Conservation (phyloP, 1,140 invertebrate species). For the Leptinotarsa texana region DNA sequence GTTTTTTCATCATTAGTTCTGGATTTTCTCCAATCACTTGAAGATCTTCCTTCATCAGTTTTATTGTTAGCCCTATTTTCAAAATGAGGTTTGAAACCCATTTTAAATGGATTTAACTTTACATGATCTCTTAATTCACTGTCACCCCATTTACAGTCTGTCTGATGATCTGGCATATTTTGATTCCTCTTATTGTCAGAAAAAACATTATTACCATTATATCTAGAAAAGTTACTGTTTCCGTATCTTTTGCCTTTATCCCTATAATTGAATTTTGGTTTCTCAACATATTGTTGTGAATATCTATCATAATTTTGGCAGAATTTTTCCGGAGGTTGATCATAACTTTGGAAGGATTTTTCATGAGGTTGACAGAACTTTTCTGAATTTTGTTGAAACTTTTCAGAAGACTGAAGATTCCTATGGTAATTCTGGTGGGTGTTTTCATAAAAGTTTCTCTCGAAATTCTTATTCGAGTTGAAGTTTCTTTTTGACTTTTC, state of each 20-base stretch:
- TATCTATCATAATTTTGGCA: not conserved
- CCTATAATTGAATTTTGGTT: slow-evolving; percentile 5
- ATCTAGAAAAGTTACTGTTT: not conserved
- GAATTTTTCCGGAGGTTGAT: not conserved
- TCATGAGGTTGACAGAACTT: not conserved
- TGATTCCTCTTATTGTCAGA: not conserved
- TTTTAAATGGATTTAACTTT: not conserved
- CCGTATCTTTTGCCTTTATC: slow-evolving; percentile 8
- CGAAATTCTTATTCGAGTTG: not conserved
- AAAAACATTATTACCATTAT: slow-evolving; percentile 6
- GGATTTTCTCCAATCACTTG: slow-evolving; percentile 19
- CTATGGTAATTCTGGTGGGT: not conserved
- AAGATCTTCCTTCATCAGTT: not conserved
- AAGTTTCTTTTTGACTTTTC: not conserved
- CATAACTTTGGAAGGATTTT: not conserved
- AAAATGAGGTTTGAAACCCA: slow-evolving; percentile 1
- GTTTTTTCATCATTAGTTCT: not conserved
- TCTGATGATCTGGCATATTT: not conserved
- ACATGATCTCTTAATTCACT: not conserved
- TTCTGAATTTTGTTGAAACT: not conserved
- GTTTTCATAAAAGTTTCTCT: slow-evolving; percentile 22
- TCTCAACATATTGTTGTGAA: not conserved
- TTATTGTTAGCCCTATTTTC: slow-evolving; percentile 2
- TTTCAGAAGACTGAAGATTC: not conserved
- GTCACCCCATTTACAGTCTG: not conserved